phyloP scores from a whole-genome alignment of 2,888 invertebrate genomes.

The Cantharis nigra region DNA sequence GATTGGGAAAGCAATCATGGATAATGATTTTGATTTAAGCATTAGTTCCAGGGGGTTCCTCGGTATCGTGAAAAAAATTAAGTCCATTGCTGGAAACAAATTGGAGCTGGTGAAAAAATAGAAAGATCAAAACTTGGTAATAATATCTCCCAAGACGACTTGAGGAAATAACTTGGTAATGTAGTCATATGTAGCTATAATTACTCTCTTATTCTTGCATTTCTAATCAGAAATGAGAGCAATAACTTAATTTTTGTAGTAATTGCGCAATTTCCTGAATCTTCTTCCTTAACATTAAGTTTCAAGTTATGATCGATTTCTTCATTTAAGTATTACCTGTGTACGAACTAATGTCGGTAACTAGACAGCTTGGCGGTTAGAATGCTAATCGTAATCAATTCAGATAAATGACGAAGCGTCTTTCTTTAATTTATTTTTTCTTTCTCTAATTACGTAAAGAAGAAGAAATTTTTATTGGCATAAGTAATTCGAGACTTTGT shows the following conservation, averaged over 20 bases:
- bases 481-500: neutral
- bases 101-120: too few relatives aligned
- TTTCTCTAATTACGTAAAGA: neutral
- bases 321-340: neutral
- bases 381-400: conserved; percentile 1
- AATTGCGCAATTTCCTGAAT: neutral
- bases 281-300: neutral
- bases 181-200: neutral
- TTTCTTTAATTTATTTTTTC: neutral
- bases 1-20: too few relatives aligned
- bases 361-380: conserved; percentile 1
- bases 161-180: neutral
- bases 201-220: neutral
- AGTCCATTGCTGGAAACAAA: too few relatives aligned
- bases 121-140: neutral
- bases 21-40: too few relatives aligned
- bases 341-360: neutral
- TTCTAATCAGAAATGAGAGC: neutral
- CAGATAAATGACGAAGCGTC: neutral
- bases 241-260: neutral
- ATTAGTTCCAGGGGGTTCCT: too few relatives aligned
- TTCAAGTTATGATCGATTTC: neutral
- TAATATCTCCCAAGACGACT: neutral
- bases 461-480: neutral
- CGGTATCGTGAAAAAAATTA: too few relatives aligned